A percentile compares a stretch with the other conserved stretches of the same genome.
Evolutionary conservation across 2,797 vertebrate species (phyloP).

Genomic region (Cryptoblepharus egeriae): DNA sequence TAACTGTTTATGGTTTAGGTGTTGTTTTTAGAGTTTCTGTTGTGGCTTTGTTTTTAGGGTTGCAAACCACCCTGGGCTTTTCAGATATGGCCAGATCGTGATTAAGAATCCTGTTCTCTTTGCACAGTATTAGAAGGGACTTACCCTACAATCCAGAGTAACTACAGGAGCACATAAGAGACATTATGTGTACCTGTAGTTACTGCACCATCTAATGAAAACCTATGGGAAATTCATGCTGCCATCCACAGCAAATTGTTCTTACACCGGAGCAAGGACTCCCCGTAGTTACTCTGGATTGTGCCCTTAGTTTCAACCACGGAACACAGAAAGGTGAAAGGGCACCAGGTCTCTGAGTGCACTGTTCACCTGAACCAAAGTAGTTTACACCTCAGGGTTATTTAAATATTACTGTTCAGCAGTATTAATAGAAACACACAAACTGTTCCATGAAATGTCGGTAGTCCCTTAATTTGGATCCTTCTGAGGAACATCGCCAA

Average conservation of each 20-base stretch:
- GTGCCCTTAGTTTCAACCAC: neutral
- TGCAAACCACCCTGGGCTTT: neutral
- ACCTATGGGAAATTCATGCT: too few species aligned
- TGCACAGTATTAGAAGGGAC: neutral
- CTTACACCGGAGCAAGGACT: too few species aligned
- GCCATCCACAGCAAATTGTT: too few species aligned
- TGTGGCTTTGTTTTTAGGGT: too few species aligned
- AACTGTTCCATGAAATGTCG: conserved; percentile 28
- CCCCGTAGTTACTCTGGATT: too few species aligned
- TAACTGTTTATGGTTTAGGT: too few species aligned
- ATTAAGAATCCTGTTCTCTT: neutral
- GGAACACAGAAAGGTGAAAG: neutral
- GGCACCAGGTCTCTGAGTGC: conserved; percentile 15
- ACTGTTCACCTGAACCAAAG: neutral
- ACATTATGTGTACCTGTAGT: too few species aligned
- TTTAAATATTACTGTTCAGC: conserved; percentile 43
- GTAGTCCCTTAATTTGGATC: conserved; percentile 39
- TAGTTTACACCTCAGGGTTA: conserved; percentile 34
- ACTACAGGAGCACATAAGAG: too few species aligned
- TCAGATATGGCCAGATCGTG: neutral
- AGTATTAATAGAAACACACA: conserved; percentile 8
- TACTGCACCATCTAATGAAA: too few species aligned
- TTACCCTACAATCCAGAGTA: too few species aligned
- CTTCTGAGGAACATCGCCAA: conserved; percentile 37
- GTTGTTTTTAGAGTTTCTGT: too few species aligned